Evolutionary conservation across 2,797 vertebrate genomes (phyloP), one percentile per base, ranked within the genome.

Genomic region (Sphenopsis melanotis): DNA sequence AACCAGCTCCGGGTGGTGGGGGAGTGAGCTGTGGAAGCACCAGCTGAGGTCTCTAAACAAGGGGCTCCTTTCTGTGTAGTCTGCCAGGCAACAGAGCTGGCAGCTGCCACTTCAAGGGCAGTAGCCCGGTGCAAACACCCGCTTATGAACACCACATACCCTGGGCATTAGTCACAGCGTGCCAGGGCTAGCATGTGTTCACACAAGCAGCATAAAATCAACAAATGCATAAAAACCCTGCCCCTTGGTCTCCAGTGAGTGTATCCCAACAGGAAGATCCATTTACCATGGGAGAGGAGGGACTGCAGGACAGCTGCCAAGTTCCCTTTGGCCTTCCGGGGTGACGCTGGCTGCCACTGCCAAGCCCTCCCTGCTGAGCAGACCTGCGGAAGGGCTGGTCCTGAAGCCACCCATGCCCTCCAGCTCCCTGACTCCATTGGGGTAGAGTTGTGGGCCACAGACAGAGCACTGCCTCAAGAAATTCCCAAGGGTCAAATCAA

Each of bases 1-100:
- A 56, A 46, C 12, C 0, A 0, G 23, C 37, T 34, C 2, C 2
- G 7, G 12, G 2, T 14, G 39, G 11, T 42, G 9, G 52, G 60
- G 47, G 39, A 19, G 24, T 11, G 44, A 70, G 37, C 53, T 79
- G 61, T n/a, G 59, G 42, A 16, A 65, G 27, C 12, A 3, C 63
- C 5, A 29, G 34, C 36, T 65, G 42, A 27, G 39, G 19, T 55
- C 30, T 49, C 37, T 49, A 69, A 5, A 75, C 27, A 74, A 83
- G 66, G 47, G 42, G 16, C 53, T 87, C 60, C 47, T 84, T 91
- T 80, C 82, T 42, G 32, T 21, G 36, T 1, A 34, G 10, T 49
- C 53, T 80, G 53, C 77, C 77, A 68, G 64, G 44, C 44, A 80
- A 19, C 77, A 80, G 44, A 80, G 77, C 77, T 59, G 77, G 53